Evolutionary conservation across 2,797 vertebrate genomes (phyloP).

Genomic region (Eurystomus glaucurus): DNA sequence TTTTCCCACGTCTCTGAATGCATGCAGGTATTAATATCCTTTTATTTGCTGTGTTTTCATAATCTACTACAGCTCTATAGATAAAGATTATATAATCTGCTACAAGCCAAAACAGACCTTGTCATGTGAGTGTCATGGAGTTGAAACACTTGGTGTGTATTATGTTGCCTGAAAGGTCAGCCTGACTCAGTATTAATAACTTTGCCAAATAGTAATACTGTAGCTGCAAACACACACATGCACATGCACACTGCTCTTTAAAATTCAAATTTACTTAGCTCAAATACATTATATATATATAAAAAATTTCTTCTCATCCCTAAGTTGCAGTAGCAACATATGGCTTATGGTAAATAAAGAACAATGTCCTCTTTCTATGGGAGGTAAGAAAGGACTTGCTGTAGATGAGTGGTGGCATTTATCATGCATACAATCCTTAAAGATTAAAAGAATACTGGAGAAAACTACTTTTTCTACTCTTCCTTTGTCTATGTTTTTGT

Average conservation of each 20-base stretch:
- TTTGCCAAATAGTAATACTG: not conserved
- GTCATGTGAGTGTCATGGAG: not conserved
- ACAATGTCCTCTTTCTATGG: rapidly evolving
- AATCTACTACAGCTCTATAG: not conserved
- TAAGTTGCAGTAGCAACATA: not conserved
- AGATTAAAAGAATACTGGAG: not conserved
- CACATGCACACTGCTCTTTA: not conserved
- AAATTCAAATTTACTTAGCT: not conserved
- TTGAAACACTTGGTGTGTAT: not conserved
- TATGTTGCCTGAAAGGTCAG: not conserved
- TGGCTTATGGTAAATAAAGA: not conserved
- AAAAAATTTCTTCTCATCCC: not conserved
- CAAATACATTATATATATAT: not conserved
- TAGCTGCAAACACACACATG: not conserved
- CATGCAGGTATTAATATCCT: not conserved
- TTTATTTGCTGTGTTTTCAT: not conserved
- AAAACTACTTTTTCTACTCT: not conserved
- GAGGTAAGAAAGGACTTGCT: not conserved
- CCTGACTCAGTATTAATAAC: rapidly evolving
- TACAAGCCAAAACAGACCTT: not conserved
- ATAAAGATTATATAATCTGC: not conserved
- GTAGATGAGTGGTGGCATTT: not conserved
- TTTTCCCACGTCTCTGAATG: not conserved
- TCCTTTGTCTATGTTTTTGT: not conserved
- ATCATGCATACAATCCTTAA: not conserved